phyloP scores from a whole-genome alignment of 2,888 invertebrate genomes.

The Chrysotoxum bicinctum region DNA sequence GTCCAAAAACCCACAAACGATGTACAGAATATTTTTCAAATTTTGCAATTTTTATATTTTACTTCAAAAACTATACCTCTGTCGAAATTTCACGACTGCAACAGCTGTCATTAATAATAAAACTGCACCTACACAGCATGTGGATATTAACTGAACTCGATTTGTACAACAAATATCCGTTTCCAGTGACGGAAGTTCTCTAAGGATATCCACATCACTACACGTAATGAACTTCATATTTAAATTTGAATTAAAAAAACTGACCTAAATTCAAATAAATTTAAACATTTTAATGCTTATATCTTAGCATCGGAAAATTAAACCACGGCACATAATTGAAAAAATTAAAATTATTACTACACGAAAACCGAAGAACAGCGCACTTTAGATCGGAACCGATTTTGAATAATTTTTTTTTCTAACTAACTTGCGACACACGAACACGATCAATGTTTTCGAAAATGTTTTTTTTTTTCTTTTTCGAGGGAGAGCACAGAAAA shows the following conservation, averaged over 20 bases:
- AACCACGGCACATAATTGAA: background rate
- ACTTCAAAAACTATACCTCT: slow-evolving; percentile 18
- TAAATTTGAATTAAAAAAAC: background rate
- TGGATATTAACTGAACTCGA: slow-evolving; percentile 54
- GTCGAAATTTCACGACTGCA: slow-evolving; percentile 27
- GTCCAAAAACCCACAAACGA: no score
- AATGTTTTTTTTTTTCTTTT: background rate
- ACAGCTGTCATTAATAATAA: slow-evolving; percentile 25
- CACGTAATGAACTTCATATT: slow-evolving; percentile 56
- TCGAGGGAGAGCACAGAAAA: background rate
- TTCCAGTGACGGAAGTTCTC: slow-evolving; percentile 24
- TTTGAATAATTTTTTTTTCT: background rate
- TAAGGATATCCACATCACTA: slow-evolving; percentile 38
- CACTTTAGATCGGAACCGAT: background rate
- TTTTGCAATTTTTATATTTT: background rate
- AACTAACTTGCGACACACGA: background rate
- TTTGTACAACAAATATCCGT: slow-evolving; percentile 56
- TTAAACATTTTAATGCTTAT: background rate
- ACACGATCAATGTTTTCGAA: background rate
- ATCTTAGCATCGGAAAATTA: background rate
- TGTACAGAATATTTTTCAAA: no score
- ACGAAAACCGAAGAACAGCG: background rate
- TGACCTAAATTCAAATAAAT: background rate
- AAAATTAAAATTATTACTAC: background rate
- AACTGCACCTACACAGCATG: slow-evolving; percentile 43